Base-by-base conservation (phyloP, 2,797 vertebrate genomes). In the Acrossocheilus fasciatus region DNA sequence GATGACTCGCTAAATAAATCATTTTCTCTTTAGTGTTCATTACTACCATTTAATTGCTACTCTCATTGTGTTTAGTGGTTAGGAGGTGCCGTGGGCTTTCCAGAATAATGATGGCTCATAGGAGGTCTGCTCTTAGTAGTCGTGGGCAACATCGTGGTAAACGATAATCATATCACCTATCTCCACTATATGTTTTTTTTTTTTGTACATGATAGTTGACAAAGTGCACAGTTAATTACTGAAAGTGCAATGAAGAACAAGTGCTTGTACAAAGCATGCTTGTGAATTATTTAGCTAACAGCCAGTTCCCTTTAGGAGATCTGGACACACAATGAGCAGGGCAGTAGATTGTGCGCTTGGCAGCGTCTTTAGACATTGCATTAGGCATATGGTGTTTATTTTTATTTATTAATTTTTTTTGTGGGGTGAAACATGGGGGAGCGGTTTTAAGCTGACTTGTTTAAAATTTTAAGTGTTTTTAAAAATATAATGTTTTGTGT, bases 221-320 rank as follows among this genome's bases (percentile, higher is more conserved):
- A 39, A 45, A 81, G 47, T 57, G 82, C 26, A 73, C 41, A 39
- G 41, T 52, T 87, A 81, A 87, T 86, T 81, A 68, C 82, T 54
- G 47, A 83, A 89, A 77, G 52, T 62, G 20, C 72, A 82, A 78
- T 79, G 69, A 69, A 70, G 75, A 88, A 69, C 72, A 80, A 91
- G 92, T 88, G 78, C 90, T 92, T 93, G 91, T 93, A 93, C 93
- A 92, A 94, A 90, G 84, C 59, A 85, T 54, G 6, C 9, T 74
- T 87, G 69, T 94, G 89, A 95, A 94, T 94, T 93, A 93, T 94
- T 94, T 85, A 94, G 77, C 73, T 64, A 88, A 59, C 30, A 76
- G 57, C 72, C 87, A 91, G 89, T 89, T 89, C 82, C 90, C 91
- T 91, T 50, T 45, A 92, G 91, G 91, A 92, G 84, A 81, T 88